These are phyloP conservation scores for Holocentrus rufus DNA, from an alignment of 2,797 vertebrate genomes.

Conservation along the genomic window DNA sequence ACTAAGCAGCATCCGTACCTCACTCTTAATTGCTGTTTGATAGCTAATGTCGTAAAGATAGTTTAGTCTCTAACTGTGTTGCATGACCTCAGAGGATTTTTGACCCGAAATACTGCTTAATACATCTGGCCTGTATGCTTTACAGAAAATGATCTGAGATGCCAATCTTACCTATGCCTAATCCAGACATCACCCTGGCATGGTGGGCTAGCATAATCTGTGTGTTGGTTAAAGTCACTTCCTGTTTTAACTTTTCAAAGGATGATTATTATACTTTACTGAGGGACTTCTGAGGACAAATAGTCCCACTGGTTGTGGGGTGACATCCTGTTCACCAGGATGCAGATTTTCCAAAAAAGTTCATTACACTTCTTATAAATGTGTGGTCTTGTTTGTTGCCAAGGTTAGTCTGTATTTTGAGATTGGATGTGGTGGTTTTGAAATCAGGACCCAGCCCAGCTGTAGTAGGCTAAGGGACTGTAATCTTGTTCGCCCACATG, in stretches of 20 bases:
- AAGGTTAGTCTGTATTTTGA: conserved; percentile 65
- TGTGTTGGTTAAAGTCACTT: conserved; percentile 10
- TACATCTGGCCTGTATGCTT: too few species aligned
- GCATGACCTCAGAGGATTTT: too few species aligned
- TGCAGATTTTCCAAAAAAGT: conserved; percentile 49
- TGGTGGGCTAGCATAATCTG: not conserved
- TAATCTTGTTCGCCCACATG: conserved; percentile 70
- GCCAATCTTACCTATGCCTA: too few species aligned
- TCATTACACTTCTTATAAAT: conserved; percentile 50
- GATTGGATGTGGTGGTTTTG: conserved; percentile 69
- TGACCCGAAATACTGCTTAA: too few species aligned
- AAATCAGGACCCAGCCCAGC: conserved; percentile 70
- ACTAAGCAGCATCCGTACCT: too few species aligned
- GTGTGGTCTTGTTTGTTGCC: conserved; percentile 72
- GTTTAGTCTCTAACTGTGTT: too few species aligned
- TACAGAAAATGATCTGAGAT: too few species aligned
- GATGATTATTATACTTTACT: conserved; percentile 1
- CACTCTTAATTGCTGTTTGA: too few species aligned
- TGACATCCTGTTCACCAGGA: conserved; percentile 13
- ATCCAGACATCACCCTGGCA: not conserved
- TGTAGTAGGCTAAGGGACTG: conserved; percentile 60
- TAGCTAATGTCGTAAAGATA: too few species aligned
- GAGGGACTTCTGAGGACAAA: not conserved
- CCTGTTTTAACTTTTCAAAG: conserved; percentile 15
- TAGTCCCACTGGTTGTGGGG: not conserved